phyloP scores from a whole-genome alignment of 2,888 invertebrate genomes.

The Hymenopus coronatus region DNA sequence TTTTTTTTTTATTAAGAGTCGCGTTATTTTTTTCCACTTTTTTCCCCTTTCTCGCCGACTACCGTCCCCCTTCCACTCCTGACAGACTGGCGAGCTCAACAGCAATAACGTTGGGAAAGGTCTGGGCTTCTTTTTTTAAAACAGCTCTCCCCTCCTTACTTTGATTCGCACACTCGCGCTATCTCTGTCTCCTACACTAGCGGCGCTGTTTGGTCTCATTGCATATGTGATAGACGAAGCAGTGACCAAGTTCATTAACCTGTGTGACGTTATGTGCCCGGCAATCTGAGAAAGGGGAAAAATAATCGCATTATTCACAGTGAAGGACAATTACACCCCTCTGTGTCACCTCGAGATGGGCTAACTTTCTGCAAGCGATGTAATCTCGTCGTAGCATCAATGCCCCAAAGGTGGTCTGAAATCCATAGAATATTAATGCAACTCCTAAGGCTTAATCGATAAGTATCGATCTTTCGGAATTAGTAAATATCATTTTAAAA shows the following conservation, averaged over 20 bases:
- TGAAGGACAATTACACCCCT: background rate
- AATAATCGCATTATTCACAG: background rate
- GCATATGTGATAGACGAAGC: conserved; percentile 7
- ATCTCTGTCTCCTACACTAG: background rate
- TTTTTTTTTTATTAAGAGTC: background rate
- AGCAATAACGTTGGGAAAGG: conserved; percentile 14
- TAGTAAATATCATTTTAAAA: too few species aligned
- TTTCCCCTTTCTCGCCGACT: conserved; percentile 9
- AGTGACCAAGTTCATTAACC: conserved; percentile 7
- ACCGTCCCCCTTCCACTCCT: background rate
- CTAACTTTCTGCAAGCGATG: too few species aligned
- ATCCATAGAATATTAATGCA: too few species aligned
- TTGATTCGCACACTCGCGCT: background rate
- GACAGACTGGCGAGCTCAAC: background rate
- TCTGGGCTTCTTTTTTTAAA: conserved; percentile 1
- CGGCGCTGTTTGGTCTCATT: conserved; percentile 1
- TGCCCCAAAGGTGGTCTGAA: too few species aligned
- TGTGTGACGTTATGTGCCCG: background rate
- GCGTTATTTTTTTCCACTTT: conserved; percentile 12
- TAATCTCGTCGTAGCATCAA: too few species aligned
- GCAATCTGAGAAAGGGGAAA: background rate
- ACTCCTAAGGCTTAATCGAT: too few species aligned
- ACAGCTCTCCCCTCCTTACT: background rate
- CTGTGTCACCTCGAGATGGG: background rate
- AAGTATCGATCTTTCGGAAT: too few species aligned